A percentile compares a stretch with the other conserved stretches of the same genome.
Evolutionary conservation across 2,797 vertebrate genomes (phyloP).

Genomic region (Acridotheres tristis): DNA sequence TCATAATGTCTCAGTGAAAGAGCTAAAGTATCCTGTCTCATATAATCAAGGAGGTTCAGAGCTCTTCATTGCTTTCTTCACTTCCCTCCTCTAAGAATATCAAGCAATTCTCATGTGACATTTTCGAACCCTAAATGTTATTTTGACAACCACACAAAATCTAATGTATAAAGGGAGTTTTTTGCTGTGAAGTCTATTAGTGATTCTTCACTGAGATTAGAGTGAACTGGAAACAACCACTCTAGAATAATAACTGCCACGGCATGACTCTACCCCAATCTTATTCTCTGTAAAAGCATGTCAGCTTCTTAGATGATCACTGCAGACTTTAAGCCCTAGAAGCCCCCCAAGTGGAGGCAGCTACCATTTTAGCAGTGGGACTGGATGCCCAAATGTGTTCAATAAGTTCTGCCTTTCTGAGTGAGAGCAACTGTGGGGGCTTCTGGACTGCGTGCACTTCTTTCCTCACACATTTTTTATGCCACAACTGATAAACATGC

Average conservation of each 20-base stretch:
- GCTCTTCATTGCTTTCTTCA: background rate
- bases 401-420: background rate
- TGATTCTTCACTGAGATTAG: background rate
- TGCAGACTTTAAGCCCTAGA: background rate
- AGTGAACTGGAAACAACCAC: background rate
- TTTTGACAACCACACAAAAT: background rate
- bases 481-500: background rate
- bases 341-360: fast-evolving
- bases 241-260: background rate
- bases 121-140: background rate
- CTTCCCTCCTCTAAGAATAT: background rate
- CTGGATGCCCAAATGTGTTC: background rate
- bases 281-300: background rate
- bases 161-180: background rate
- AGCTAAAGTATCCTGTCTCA: background rate
- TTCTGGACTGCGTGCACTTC: background rate
- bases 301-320: background rate
- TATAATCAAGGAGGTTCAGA: background rate
- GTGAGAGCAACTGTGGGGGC: background rate
- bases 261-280: background rate
- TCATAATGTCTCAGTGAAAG: background rate
- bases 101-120: background rate
- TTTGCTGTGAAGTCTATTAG: background rate
- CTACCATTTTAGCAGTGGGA: background rate
- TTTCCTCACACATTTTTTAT: background rate